Conservation (phyloP, 2,113 vertebrate species). For the Microtus richardsoni region DNA sequence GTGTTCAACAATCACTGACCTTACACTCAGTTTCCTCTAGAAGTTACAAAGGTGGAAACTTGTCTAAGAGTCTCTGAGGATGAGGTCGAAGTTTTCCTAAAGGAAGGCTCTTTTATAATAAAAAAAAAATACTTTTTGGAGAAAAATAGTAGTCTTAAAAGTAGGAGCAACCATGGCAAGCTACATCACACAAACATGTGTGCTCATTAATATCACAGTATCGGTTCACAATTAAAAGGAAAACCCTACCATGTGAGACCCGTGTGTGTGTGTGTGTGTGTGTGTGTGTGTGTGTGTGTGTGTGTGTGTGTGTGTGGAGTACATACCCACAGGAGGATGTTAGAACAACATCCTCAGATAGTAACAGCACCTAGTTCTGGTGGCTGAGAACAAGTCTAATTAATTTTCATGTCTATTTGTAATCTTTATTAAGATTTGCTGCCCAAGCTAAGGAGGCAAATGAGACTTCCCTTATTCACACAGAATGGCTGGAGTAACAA, state of each 20-base stretch:
- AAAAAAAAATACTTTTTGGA: no score
- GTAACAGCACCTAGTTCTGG: neutral
- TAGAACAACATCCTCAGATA: neutral
- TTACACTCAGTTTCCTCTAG: constrained; percentile 1
- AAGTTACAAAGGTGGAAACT: constrained; percentile 21
- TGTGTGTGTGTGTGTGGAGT: neutral
- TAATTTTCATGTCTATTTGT: neutral
- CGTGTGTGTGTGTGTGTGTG: neutral
- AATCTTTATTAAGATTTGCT: neutral
- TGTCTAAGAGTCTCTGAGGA: neutral
- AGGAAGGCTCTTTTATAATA: neutral
- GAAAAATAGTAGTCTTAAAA: neutral
- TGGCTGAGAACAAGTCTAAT: neutral
- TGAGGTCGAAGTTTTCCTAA: constrained; percentile 23
- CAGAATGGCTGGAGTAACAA: neutral
- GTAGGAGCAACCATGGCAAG: neutral
- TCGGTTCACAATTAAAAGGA: neutral
- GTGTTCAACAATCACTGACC: neutral
- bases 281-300: neutral
- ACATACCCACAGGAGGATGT: neutral
- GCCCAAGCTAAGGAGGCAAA: neutral
- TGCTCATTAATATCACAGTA: neutral
- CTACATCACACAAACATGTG: neutral
- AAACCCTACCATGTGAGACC: neutral
- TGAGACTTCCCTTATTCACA: neutral